These are phyloP conservation scores for Numida meleagris DNA, from an alignment of 2,113 vertebrate species.

Conservation along the genomic window DNA sequence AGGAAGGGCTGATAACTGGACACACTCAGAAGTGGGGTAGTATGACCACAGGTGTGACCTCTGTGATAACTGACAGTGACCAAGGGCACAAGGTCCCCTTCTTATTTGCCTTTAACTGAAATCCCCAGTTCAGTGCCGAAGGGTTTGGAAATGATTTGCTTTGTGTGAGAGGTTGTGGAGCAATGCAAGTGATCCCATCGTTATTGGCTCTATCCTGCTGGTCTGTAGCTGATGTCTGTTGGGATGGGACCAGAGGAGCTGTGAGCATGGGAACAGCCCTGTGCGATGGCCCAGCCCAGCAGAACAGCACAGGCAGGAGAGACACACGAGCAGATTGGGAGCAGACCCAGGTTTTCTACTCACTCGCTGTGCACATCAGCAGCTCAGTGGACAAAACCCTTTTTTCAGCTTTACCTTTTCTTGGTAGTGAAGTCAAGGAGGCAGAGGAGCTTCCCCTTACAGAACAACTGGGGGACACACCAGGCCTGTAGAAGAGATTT, in stretches of 20 bases:
- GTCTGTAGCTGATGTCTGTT: accelerated
- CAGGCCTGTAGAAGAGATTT: not conserved
- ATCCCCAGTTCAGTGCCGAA: not conserved
- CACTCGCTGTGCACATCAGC: not conserved
- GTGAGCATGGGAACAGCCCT: accelerated
- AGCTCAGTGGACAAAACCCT: not conserved
- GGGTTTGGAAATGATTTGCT: not conserved
- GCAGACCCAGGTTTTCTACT: not conserved
- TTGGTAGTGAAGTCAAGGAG: accelerated
- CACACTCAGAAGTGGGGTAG: not conserved
- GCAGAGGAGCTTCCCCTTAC: not conserved
- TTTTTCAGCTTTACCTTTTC: not conserved
- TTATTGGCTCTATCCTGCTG: not conserved
- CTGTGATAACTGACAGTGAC: not conserved
- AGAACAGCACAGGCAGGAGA: not conserved
- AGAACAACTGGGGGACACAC: not conserved
- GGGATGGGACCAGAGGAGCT: accelerated
- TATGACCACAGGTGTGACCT: not conserved
- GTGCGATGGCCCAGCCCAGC: not conserved
- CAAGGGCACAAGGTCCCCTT: accelerated
- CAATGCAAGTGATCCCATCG: not conserved
- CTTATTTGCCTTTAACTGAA: not conserved
- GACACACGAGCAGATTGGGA: accelerated
- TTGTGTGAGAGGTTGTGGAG: not conserved
- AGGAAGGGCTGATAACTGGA: not conserved